A percentile compares a stretch with the other conserved stretches of the same genome.
Evolutionary conservation across 2,113 vertebrate genomes (phyloP).

Genomic region (Zosterops lateralis): DNA sequence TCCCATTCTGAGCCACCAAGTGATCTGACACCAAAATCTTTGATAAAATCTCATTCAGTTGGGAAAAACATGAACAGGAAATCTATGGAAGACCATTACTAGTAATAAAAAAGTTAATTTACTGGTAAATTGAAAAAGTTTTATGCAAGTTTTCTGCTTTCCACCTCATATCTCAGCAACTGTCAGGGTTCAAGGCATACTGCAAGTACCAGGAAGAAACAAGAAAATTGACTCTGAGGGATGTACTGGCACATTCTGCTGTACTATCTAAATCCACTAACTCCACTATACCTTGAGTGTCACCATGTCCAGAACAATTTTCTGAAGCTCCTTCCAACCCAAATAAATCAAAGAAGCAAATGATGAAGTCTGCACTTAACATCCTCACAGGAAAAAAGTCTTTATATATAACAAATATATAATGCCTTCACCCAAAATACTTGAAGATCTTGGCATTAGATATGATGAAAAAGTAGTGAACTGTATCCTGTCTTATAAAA

Average conservation of each 20-base stretch:
- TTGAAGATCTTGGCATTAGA: not conserved
- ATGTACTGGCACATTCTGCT: not conserved
- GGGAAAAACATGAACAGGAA: not conserved
- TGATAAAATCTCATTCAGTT: not conserved
- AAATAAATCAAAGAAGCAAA: not conserved
- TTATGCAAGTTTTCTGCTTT: not conserved
- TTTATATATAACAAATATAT: not conserved
- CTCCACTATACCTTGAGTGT: not conserved
- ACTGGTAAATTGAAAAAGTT: not conserved
- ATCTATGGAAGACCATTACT: not conserved
- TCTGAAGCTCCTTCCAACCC: not conserved
- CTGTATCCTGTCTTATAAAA: not conserved
- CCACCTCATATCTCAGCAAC: not conserved
- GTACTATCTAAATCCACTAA: not conserved
- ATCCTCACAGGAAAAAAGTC: not conserved
- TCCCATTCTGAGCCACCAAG: not conserved
- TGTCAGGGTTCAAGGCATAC: not conserved
- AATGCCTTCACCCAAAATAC: not conserved
- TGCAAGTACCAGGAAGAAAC: not conserved
- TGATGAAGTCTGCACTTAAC: not conserved
- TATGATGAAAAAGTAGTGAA: not conserved
- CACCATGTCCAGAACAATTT: not conserved
- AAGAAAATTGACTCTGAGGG: rapidly evolving
- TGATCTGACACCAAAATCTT: not conserved
- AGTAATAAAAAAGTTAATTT: too few relatives aligned